Conservation (phyloP, 1,140 invertebrate genomes). For the Micrasema minimum region DNA sequence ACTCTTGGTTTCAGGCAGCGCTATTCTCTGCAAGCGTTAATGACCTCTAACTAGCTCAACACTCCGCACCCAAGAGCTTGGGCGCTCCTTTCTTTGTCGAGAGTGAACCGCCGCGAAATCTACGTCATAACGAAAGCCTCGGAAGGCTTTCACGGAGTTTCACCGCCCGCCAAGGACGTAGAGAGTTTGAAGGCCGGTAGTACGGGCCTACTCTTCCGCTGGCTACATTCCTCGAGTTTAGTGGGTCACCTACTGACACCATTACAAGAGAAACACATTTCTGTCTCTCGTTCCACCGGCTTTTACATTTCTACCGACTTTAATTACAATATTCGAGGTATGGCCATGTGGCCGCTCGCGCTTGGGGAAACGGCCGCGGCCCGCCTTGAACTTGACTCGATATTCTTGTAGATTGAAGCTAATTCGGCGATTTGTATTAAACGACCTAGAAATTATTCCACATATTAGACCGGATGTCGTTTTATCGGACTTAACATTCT, state of each 20-base stretch:
- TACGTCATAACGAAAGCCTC: not conserved
- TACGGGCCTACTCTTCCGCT: constrained; percentile 27
- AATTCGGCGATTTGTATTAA: constrained; percentile 21
- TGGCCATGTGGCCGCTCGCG: too few species aligned
- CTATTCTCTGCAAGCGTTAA: too few species aligned
- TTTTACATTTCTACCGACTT: not conserved
- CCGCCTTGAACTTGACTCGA: too few species aligned
- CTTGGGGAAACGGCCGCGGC: too few species aligned
- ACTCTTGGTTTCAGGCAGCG: too few species aligned
- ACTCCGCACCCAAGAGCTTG: not conserved
- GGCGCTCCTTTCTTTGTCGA: constrained; percentile 8
- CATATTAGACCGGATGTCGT: too few species aligned
- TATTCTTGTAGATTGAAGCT: not conserved
- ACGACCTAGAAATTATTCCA: constrained; percentile 9
- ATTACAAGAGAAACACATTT: constrained; percentile 28
- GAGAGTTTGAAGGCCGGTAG: constrained; percentile 41
- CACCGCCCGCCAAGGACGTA: constrained; percentile 35
- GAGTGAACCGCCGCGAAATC: not conserved
- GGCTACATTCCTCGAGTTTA: constrained; percentile 14
- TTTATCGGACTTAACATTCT: too few species aligned
- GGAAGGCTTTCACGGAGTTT: constrained; percentile 20
- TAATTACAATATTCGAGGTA: too few species aligned
- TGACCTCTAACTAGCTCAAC: too few species aligned
- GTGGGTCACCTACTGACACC: constrained; percentile 46
- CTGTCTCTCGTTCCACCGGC: not conserved